phyloP scores from a whole-genome alignment of 2,797 vertebrate species.

The Hippopotamyrus pictus region DNA sequence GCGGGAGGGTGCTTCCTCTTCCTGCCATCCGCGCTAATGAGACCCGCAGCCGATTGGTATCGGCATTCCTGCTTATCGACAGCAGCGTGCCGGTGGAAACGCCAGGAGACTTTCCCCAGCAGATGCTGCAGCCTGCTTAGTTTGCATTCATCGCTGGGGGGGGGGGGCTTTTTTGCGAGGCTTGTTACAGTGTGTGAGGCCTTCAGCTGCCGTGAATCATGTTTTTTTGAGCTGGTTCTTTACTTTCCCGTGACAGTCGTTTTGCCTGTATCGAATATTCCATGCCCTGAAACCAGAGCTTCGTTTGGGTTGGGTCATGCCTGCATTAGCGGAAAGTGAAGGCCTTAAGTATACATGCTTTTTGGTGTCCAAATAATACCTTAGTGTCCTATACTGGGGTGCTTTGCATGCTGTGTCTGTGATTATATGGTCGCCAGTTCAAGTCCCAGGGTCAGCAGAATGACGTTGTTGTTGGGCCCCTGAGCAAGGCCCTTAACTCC shows the following conservation, averaged over 20 bases:
- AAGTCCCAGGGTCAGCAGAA: background rate
- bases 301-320: background rate
- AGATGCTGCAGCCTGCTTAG: background rate
- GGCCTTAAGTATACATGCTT: background rate
- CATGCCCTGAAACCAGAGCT: background rate
- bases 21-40: conserved; percentile 33
- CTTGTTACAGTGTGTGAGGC: background rate
- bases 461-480: background rate
- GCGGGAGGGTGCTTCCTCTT: background rate
- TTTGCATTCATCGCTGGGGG: background rate
- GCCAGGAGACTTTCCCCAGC: background rate
- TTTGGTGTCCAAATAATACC: background rate
- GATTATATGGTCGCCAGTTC: background rate
- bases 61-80: conserved; percentile 24
- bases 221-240: background rate
- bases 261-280: background rate
- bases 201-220: background rate
- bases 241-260: background rate
- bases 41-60: conserved; percentile 24
- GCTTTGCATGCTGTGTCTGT: background rate
- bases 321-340: background rate
- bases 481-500: background rate
- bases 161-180: background rate
- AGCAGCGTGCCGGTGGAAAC: background rate
- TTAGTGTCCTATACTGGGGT: background rate